Base-by-base conservation (phyloP, 2,797 vertebrate genomes). In the Lithobates sylvaticus region DNA sequence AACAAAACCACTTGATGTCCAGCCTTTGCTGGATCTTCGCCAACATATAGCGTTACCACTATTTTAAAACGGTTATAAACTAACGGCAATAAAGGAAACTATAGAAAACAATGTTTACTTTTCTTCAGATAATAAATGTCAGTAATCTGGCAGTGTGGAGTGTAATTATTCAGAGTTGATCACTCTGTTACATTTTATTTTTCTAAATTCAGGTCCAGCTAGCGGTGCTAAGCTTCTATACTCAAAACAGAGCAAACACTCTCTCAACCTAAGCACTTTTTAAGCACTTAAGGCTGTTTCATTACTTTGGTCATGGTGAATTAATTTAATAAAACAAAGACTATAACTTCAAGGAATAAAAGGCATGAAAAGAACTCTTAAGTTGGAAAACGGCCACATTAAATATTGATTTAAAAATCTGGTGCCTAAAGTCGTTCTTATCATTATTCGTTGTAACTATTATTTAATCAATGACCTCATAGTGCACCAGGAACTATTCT, bases 301-400 rank as follows among this genome's bases (percentile, higher is more conserved):
- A 67, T 67, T 67, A 67, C 65, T 67, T 67, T 67, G 12, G 65
- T 67, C 65, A 67, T 29, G 65, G 65, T 67, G 65, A 67, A 67
- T 67, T 67, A 67, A 67, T 67, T 29, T 67, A 67, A 26, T 67
- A 67, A 67, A 67, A 67, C 65, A 67, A 67, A 67, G 65, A 67
- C 29, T 26, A 29, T 5, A 15, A 67, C 65, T 67, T 67, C 65
- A 67, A 67, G 65, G 27, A 67, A 67, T 29, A 67, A 67, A 29
- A 67, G 21, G 54, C 18, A 61, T 61, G 21, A 61, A 61, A 67
- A 29, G 65, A 67, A 13, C 26, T 67, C 27, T 12, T 26, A 67
- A 29, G n/a, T 67, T 67, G 65, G 65, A 29, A 26, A 67, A 67
- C 65, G 10, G 65, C 65, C 65, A 67, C 65, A 26, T 26, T 13